Evolutionary conservation across 2,113 vertebrate genomes (phyloP).

Genomic region (Ammodramus savannarum): DNA sequence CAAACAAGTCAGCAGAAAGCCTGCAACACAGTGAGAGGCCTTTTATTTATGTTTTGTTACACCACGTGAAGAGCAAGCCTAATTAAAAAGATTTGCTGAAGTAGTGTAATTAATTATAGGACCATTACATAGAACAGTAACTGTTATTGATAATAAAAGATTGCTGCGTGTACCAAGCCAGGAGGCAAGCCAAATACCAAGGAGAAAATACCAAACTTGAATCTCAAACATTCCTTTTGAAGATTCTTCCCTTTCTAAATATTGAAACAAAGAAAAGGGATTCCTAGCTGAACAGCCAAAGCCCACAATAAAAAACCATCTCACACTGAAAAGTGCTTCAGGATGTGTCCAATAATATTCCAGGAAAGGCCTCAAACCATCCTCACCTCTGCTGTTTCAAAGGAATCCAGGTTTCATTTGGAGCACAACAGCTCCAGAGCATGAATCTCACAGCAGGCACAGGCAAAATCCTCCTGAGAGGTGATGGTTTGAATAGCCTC

Average conservation of each 20-base stretch:
- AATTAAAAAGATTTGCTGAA: neutral
- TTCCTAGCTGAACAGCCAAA: neutral
- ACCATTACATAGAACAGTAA: neutral
- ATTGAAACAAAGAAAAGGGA: neutral
- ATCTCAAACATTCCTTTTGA: neutral
- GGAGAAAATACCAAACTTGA: neutral
- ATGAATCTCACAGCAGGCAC: neutral
- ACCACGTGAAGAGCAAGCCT: neutral
- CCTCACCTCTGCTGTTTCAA: neutral
- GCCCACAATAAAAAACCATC: neutral
- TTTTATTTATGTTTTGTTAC: neutral
- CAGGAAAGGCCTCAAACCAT: neutral
- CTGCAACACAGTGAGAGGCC: neutral
- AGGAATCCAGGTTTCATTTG: neutral
- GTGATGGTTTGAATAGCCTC: neutral
- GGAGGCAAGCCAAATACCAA: neutral
- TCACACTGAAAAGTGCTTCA: neutral
- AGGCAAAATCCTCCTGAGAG: neutral
- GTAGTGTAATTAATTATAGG: neutral
- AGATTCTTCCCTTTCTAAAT: neutral
- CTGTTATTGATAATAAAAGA: neutral
- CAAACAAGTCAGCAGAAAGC: neutral
- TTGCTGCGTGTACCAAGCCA: fast-evolving
- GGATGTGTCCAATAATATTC: neutral
- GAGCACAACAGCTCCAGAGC: neutral